These are phyloP conservation scores for Ceratosolen solmsi DNA, from an alignment of 1,140 invertebrate species.

Conservation along the genomic window DNA sequence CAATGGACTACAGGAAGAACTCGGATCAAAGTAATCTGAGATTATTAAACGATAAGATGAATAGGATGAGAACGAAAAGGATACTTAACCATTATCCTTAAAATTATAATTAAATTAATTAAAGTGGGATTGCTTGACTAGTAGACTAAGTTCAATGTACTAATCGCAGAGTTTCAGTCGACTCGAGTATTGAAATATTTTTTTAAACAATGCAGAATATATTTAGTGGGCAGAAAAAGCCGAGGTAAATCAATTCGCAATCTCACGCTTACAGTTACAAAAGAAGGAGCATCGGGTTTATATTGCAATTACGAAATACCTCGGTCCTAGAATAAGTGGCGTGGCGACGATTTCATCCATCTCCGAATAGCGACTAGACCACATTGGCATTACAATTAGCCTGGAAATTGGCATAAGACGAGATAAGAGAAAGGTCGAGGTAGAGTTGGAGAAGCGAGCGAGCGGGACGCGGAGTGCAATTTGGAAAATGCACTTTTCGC, in stretches of 20 bases:
- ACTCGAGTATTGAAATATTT: too few relatives aligned
- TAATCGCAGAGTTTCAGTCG: too few relatives aligned
- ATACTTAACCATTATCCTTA: too few relatives aligned
- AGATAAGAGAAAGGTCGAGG: not conserved
- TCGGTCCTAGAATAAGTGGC: not conserved
- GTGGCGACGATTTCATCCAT: not conserved
- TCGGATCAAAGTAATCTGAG: too few relatives aligned
- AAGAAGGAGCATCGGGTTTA: not conserved
- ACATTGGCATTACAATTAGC: constrained; percentile 1
- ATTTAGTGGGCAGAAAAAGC: not conserved
- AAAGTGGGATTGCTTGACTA: too few relatives aligned
- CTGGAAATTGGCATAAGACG: not conserved
- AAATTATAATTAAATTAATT: too few relatives aligned
- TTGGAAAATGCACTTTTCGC: not conserved
- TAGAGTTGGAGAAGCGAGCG: not conserved
- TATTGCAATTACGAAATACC: constrained; percentile 2
- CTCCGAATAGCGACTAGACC: not conserved
- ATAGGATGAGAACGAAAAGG: too few relatives aligned
- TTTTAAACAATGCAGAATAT: not conserved
- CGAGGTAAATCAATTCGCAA: not conserved
- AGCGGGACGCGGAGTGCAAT: not conserved
- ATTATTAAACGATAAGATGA: too few relatives aligned
- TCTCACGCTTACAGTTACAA: not conserved
- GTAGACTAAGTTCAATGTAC: too few relatives aligned
- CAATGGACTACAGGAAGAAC: too few relatives aligned